phyloP scores from a whole-genome alignment of 2,888 invertebrate species.

The Flabesymbios commensalis region DNA sequence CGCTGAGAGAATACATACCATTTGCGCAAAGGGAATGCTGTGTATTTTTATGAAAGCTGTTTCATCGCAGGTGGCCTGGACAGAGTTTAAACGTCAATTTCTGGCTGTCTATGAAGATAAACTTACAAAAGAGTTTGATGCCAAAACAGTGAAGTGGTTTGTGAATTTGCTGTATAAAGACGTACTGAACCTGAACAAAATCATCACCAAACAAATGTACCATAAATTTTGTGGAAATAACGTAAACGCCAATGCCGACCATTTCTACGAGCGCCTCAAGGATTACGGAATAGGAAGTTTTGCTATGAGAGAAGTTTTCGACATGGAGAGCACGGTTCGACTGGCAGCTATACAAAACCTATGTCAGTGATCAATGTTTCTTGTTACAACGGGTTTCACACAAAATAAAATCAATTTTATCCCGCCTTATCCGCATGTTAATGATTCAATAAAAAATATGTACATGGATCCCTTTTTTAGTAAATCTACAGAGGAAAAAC shows the following conservation, averaged over 20 bases:
- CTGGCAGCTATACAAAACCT: conserved; percentile 49
- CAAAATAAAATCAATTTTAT: no score
- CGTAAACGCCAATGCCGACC: conserved; percentile 32
- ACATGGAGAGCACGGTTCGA: conserved; percentile 47
- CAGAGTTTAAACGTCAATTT: conserved; percentile 41
- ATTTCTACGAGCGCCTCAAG: conserved; percentile 44
- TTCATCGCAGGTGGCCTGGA: no score
- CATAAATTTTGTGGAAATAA: conserved; percentile 39
- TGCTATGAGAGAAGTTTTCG: conserved; percentile 48
- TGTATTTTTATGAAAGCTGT: no score
- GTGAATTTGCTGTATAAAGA: conserved; percentile 45
- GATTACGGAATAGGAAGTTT: conserved; percentile 48
- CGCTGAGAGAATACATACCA: no score
- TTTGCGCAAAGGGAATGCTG: no score
- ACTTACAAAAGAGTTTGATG: conserved; percentile 35
- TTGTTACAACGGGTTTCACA: no score
- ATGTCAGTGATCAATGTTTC: no score
- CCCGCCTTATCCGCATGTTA: no score
- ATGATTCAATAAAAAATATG: no score
- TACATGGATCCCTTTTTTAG: no score
- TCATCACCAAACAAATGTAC: conserved; percentile 28
- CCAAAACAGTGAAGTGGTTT: conserved; percentile 37
- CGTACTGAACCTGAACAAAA: conserved; percentile 38
- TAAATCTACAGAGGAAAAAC: no score
- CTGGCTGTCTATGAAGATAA: conserved; percentile 41